Evolutionary conservation across 2,888 invertebrate species (phyloP).

Genomic region (Agriopis leucophaearia): DNA sequence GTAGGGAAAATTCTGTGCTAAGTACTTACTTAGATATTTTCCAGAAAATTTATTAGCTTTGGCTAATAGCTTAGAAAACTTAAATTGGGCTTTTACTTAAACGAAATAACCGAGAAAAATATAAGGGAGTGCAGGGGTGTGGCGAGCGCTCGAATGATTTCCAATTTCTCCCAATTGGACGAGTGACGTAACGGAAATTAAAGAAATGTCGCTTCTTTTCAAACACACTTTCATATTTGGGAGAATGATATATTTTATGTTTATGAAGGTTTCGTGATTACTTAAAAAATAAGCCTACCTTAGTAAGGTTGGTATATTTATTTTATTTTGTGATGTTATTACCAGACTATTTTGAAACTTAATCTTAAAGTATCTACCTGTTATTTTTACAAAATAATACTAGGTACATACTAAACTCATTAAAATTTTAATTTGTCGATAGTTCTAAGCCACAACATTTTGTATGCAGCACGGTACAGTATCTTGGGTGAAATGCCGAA

Average conservation of each 20-base stretch:
- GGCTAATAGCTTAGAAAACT: constrained; percentile 36
- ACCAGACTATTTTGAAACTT: too few species aligned
- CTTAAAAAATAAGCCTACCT: neutral
- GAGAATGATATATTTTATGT: constrained; percentile 39
- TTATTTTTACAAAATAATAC: neutral
- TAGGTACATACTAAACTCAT: neutral
- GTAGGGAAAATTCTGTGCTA: too few species aligned
- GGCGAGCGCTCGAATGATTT: constrained; percentile 74
- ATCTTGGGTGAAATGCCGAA: constrained; percentile 43
- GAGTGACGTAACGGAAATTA: constrained; percentile 86
- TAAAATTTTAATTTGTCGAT: neutral
- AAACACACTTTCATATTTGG: constrained; percentile 60
- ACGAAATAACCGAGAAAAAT: constrained; percentile 54
- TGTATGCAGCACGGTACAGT: constrained; percentile 38
- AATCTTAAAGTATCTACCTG: too few species aligned
- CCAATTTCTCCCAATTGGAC: constrained; percentile 81
- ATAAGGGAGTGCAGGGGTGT: constrained; percentile 61
- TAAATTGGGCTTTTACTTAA: constrained; percentile 40
- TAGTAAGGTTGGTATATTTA: neutral
- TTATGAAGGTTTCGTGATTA: constrained; percentile 43
- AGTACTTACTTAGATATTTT: neutral
- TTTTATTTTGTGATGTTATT: neutral
- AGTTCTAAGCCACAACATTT: constrained; percentile 9
- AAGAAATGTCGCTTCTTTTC: constrained; percentile 72
- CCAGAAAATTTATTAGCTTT: neutral